Percentiles rank a stretch among this genome's conserved stretches.
phyloP scores from a whole-genome alignment of 2,888 invertebrate species.

The Epirrhoe alternata region DNA sequence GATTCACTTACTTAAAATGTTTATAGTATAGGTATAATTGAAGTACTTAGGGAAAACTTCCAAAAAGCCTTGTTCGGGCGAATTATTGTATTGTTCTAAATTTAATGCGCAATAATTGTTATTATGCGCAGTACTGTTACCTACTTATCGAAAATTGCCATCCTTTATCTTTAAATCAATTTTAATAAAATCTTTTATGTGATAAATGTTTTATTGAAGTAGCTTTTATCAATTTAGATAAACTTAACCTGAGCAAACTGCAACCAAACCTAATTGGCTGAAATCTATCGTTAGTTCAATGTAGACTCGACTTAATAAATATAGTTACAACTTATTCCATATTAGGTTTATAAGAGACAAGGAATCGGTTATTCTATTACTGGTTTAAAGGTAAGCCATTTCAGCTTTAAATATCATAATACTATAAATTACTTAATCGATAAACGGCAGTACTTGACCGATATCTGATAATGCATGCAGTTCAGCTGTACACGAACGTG shows the following conservation, averaged over 20 bases:
- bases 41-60: not conserved
- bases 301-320: too few species aligned
- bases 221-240: not conserved
- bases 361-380: too few species aligned
- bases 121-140: conserved; percentile 30
- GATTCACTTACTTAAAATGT: not conserved
- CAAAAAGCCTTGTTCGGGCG: conserved; percentile 2
- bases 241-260: not conserved
- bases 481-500: too few species aligned
- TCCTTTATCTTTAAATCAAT: conserved; percentile 31
- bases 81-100: conserved; percentile 10
- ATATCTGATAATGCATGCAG: not conserved
- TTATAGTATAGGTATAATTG: not conserved
- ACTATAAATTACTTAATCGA: too few species aligned
- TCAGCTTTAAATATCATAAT: too few species aligned
- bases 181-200: conserved; percentile 35
- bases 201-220: conserved; percentile 31
- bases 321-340: too few species aligned
- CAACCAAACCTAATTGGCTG: not conserved
- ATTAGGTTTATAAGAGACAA: too few species aligned
- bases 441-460: not conserved
- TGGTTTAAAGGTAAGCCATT: too few species aligned
- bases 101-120: not conserved
- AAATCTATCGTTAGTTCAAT: too few species aligned
- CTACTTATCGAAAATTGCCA: conserved; percentile 35